A percentile compares a stretch with the other conserved stretches of the same genome.
Conservation (phyloP, 53 echinoderm and acorn worm genomes). For the Echinometra lucunter region DNA sequence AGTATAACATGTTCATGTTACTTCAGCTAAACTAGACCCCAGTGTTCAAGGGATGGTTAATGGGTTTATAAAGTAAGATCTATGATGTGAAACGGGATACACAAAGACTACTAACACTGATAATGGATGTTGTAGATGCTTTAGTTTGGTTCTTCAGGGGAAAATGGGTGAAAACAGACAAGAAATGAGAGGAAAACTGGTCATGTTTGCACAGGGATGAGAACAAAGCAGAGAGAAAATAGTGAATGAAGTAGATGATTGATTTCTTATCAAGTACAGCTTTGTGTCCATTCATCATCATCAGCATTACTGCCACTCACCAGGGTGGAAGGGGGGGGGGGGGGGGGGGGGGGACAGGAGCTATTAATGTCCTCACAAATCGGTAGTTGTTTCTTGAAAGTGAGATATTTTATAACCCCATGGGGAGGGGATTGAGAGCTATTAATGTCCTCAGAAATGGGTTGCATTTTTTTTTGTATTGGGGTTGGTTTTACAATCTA, state of each 20-base stretch:
- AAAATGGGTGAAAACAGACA: not conserved
- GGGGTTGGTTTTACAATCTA: not conserved
- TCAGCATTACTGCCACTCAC: not conserved
- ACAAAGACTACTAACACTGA: not conserved
- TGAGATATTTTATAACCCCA: too few relatives aligned
- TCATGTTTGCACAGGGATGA: conserved; percentile 41
- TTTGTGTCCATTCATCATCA: conserved; percentile 42
- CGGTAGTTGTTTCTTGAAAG: not conserved
- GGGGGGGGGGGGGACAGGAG: not conserved
- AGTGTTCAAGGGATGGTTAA: not conserved
- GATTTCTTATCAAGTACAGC: conserved; percentile 43
- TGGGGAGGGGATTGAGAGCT: not conserved
- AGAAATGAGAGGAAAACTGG: conserved; percentile 5
- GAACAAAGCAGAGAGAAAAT: conserved; percentile 36
- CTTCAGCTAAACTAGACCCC: not conserved
- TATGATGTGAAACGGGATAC: not conserved
- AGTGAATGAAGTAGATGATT: conserved; percentile 52
- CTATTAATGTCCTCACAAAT: not conserved
- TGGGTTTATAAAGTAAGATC: conserved; percentile 34
- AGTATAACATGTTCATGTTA: not conserved
- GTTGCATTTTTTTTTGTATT: not conserved
- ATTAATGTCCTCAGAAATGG: not conserved
- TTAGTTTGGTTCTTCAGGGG: not conserved
- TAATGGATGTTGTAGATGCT: not conserved
- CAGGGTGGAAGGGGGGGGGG: too few relatives aligned